phyloP scores from a whole-genome alignment of 2,797 vertebrate species.

The Spondyliosoma cantharus region DNA sequence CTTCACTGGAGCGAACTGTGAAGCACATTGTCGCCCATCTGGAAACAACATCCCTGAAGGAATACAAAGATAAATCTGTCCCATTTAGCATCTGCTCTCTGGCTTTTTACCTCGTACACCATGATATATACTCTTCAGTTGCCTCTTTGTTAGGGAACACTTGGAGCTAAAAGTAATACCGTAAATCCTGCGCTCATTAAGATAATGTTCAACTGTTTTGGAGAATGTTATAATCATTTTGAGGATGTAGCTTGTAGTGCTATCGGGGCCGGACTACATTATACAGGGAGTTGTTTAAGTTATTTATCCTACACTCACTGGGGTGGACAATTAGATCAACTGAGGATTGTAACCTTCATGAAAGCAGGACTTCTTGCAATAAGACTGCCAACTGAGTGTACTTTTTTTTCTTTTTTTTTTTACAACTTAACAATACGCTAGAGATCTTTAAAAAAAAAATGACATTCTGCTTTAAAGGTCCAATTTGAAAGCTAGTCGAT shows the following conservation, averaged over 20 bases:
- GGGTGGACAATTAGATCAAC: too few species aligned
- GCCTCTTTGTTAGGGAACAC: too few species aligned
- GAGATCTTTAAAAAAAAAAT: not conserved
- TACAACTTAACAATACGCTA: not conserved
- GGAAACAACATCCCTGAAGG: conserved; percentile 20
- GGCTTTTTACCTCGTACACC: not conserved
- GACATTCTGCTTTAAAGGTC: too few species aligned
- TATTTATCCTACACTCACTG: too few species aligned
- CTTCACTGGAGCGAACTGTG: not conserved
- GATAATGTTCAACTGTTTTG: too few species aligned
- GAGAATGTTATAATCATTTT: not conserved
- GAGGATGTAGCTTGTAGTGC: not conserved
- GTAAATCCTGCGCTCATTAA: not conserved
- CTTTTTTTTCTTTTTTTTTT: not conserved
- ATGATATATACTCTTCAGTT: not conserved
- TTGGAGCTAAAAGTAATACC: not conserved
- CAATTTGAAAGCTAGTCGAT: too few species aligned
- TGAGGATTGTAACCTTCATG: too few species aligned
- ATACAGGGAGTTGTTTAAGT: too few species aligned
- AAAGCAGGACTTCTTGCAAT: too few species aligned
- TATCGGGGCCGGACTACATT: too few species aligned
- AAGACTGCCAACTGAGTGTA: too few species aligned
- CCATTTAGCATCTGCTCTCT: conserved; percentile 13
- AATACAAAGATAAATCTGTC: conserved; percentile 16
- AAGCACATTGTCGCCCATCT: conserved; percentile 21